These are phyloP conservation scores for Sorex maritimensis DNA, from an alignment of 2,797 vertebrate species.

Conservation along the genomic window DNA sequence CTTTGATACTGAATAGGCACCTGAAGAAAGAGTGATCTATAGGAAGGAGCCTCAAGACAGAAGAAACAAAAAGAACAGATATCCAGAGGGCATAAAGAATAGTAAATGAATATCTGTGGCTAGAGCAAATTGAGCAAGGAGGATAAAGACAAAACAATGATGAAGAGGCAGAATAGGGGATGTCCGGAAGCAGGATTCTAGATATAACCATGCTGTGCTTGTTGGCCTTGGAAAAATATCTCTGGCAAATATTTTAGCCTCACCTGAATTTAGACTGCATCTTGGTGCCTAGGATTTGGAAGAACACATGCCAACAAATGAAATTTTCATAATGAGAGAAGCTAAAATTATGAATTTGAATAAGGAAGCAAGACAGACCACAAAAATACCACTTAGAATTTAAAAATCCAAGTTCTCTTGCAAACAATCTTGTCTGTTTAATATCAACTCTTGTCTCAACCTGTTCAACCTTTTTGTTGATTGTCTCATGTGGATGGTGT, in stretches of 20 bases:
- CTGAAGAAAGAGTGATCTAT: not conserved
- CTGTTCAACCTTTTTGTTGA: not conserved
- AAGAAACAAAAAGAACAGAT: not conserved
- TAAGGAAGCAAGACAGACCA: not conserved
- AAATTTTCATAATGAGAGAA: not conserved
- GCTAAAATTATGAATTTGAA: not conserved
- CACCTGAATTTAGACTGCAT: not conserved
- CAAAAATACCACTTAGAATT: constrained; percentile 6
- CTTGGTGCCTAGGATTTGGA: not conserved
- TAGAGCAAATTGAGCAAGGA: not conserved
- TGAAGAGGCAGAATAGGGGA: not conserved
- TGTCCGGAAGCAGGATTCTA: not conserved
- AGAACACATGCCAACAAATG: not conserved
- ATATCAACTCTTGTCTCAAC: not conserved
- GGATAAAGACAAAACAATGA: not conserved
- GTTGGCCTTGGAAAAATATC: not conserved
- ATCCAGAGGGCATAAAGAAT: not conserved
- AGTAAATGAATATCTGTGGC: not conserved
- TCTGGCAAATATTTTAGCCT: not conserved
- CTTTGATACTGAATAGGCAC: not conserved
- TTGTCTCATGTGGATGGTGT: constrained; percentile 1
- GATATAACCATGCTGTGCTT: not conserved
- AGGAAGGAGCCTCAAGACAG: not conserved
- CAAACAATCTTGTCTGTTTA: not conserved
- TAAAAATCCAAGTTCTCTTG: not conserved